These are phyloP conservation scores for Microcebus lehilahytsara DNA, from an alignment of 2,113 vertebrate species.

Conservation along the genomic window DNA sequence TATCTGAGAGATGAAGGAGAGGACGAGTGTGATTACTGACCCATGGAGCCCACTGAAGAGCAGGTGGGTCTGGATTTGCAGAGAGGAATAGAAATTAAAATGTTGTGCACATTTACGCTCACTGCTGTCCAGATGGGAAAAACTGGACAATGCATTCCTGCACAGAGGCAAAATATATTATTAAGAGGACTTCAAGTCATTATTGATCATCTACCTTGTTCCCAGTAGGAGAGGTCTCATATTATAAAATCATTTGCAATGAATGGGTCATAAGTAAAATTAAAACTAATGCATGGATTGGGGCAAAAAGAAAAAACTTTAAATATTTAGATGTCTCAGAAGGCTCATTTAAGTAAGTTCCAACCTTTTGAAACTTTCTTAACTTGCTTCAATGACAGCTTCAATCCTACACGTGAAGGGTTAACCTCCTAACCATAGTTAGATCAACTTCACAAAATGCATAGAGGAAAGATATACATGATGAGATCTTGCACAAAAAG, in stretches of 20 bases:
- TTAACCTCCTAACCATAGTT: background rate
- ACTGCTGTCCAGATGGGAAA: background rate
- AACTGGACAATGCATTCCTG: background rate
- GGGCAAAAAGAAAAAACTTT: background rate
- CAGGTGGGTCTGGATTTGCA: background rate
- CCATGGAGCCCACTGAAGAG: background rate
- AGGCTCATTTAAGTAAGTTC: background rate
- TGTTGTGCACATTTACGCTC: background rate
- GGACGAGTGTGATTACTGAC: background rate
- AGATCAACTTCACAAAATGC: background rate
- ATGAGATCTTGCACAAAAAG: background rate
- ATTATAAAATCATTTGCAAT: constrained; percentile 21
- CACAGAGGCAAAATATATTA: background rate
- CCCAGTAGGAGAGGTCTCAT: background rate
- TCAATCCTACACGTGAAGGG: background rate
- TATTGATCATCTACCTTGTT: background rate
- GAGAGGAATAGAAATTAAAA: background rate
- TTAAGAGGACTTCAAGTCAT: background rate
- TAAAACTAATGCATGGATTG: constrained; percentile 1
- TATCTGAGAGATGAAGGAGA: too few species aligned
- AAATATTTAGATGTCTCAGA: constrained; percentile 1
- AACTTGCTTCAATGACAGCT: background rate
- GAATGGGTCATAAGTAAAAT: constrained; percentile 33
- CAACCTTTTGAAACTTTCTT: constrained; percentile 17
- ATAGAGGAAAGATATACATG: background rate